Conservation (phyloP, 2,797 vertebrate species). For the Mormyrops boulengeri region DNA sequence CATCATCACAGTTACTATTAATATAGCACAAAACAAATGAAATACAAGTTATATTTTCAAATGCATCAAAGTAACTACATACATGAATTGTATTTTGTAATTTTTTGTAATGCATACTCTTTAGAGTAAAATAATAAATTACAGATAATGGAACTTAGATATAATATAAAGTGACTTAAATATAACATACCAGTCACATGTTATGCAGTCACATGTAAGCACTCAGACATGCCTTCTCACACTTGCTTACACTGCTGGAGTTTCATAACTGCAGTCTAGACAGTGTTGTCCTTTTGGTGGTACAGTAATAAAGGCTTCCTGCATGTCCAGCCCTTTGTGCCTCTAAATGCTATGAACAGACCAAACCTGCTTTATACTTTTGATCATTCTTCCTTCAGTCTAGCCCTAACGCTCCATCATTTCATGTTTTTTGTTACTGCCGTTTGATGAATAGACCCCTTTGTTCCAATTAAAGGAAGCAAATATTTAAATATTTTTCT, state of each 20-base stretch:
- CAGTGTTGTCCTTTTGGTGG: background rate
- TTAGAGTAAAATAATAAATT: background rate
- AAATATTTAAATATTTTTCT: background rate
- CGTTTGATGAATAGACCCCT: background rate
- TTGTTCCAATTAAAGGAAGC: slow-evolving; percentile 1
- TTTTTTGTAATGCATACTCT: background rate
- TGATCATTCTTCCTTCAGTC: slow-evolving; percentile 26
- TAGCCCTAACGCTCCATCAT: slow-evolving; percentile 10
- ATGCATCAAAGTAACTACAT: background rate
- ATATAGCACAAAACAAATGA: background rate
- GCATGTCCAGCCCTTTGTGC: background rate
- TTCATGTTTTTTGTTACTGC: background rate
- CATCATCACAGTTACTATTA: background rate
- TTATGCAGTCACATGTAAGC: background rate
- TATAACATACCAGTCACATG: too few species aligned
- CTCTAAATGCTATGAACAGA: background rate
- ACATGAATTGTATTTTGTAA: background rate
- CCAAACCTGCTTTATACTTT: background rate
- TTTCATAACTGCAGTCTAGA: background rate
- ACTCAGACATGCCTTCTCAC: background rate
- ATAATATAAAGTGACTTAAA: background rate
- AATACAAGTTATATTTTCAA: background rate
- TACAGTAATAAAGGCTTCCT: background rate
- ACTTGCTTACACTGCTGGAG: background rate
- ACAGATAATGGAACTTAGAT: background rate